Evolutionary conservation across 2,888 invertebrate species (phyloP), one percentile per base, ranked within the genome.

Genomic region (Uropetala carovei): DNA sequence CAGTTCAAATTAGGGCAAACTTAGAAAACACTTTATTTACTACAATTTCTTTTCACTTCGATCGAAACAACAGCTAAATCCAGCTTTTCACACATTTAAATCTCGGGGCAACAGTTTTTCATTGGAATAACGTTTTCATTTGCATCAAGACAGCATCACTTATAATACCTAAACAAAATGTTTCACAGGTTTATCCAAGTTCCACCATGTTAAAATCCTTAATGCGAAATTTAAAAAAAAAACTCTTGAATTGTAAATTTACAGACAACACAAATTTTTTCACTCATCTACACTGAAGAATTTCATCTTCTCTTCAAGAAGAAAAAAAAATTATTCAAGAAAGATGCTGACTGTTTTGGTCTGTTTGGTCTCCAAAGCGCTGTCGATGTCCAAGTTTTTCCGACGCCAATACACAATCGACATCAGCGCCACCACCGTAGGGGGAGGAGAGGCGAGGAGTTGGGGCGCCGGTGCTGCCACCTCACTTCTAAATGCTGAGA

Each of bases 21-120:
- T 89, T 89, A 89, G 89, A 89, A 89, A 89, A 89, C 89, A 89
- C 89, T 89, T 89, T 89, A 89, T 89, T 89, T 64, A 89, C 89
- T 89, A 89, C 64, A 89, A 89, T 43, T 57, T 83, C 64, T 64
- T 89, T 89, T 89, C 89, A 89, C 64, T 64, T 89, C 64, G 64
- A 89, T 89, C 89, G 89, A 60, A 89, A 89, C 89, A 89, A 89
- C 89, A 89, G 60, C 64, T 68, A 75, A 89, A 89, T 64, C 56
- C 89, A 89, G 89, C 64, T 68, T 89, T 89, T 43, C 75, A 75
- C 10, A 43, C 68, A 89, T 64, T 68, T 89, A 64, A 64, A 89
- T 89, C n/a, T 86, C 43, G 56, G 60, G 89, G 64, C 56, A 89
- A 56, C 43, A 89, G 89, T 89, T 89, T 64, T 68, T 68, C 64